These are phyloP conservation scores for Ypsolopha sequella DNA, from an alignment of 2,888 invertebrate species.

Conservation along the genomic window DNA sequence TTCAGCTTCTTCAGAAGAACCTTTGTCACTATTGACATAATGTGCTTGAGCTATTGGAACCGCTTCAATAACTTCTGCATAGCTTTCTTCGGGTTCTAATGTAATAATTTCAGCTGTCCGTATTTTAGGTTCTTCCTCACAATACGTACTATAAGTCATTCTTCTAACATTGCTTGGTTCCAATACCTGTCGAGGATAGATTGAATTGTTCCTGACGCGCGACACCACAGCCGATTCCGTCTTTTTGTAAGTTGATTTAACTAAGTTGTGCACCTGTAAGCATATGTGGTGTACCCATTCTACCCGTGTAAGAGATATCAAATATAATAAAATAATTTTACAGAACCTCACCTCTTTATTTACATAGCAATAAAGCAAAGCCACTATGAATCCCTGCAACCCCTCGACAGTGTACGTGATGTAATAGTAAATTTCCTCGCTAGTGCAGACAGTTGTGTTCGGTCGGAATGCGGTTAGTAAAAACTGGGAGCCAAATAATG, in stretches of 20 bases:
- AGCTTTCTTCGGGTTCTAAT: too few species aligned
- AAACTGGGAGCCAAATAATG: constrained; percentile 78
- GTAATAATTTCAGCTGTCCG: too few species aligned
- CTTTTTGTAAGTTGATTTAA: constrained; percentile 54
- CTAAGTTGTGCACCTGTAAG: constrained; percentile 47
- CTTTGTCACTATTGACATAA: too few species aligned
- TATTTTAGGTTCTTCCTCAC: too few species aligned
- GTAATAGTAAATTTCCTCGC: constrained; percentile 71
- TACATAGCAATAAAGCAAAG: constrained; percentile 75
- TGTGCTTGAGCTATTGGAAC: too few species aligned
- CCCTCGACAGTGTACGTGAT: constrained; percentile 72
- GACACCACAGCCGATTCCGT: constrained; percentile 51
- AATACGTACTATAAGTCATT: too few species aligned
- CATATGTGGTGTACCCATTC: too few species aligned
- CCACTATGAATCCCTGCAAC: constrained; percentile 73
- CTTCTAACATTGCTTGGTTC: too few species aligned
- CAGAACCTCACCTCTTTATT: constrained; percentile 69
- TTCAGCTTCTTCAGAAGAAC: too few species aligned
- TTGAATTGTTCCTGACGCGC: not conserved
- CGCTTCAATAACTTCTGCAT: too few species aligned
- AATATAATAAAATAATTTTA: too few species aligned
- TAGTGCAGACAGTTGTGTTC: constrained; percentile 52
- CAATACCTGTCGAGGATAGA: not conserved
- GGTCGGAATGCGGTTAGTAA: constrained; percentile 71
- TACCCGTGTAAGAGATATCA: too few species aligned